A percentile compares a stretch with the other conserved stretches of the same genome.
phyloP scores from a whole-genome alignment of 1,140 invertebrate species.

The Lepidurus arcticus region DNA sequence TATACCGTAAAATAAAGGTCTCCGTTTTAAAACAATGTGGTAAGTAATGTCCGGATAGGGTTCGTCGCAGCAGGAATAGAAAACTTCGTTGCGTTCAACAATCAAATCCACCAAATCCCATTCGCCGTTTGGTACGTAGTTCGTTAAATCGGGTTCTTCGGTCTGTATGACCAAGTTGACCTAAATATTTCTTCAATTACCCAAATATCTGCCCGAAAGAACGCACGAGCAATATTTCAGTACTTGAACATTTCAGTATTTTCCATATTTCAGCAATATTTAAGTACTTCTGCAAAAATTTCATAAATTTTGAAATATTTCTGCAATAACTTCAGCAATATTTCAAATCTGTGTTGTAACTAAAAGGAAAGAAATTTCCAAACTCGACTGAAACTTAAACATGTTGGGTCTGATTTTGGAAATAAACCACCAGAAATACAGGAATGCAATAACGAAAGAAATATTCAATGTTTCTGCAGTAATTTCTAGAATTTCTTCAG shows the following conservation, averaged over 20 bases:
- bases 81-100: constrained; percentile 45
- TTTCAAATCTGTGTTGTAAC: no score
- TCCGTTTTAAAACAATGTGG: constrained; percentile 47
- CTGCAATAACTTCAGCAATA: not conserved
- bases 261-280: no score
- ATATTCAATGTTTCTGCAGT: no score
- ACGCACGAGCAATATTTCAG: not conserved
- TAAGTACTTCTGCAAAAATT: no score
- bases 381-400: no score
- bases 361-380: not conserved
- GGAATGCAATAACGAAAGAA: no score
- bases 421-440: no score
- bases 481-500: no score
- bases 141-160: constrained; percentile 42
- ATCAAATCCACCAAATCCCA: constrained; percentile 53
- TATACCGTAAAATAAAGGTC: constrained; percentile 54
- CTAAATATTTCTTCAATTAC: constrained; percentile 31
- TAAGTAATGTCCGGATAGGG: constrained; percentile 56
- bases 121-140: constrained; percentile 54
- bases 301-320: not conserved
- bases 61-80: constrained; percentile 52
- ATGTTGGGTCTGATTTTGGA: no score
- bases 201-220: not conserved
- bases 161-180: constrained; percentile 43
- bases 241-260: constrained; percentile 3